Conservation (phyloP, 2,113 vertebrate species). For the Nibea albiflora region DNA sequence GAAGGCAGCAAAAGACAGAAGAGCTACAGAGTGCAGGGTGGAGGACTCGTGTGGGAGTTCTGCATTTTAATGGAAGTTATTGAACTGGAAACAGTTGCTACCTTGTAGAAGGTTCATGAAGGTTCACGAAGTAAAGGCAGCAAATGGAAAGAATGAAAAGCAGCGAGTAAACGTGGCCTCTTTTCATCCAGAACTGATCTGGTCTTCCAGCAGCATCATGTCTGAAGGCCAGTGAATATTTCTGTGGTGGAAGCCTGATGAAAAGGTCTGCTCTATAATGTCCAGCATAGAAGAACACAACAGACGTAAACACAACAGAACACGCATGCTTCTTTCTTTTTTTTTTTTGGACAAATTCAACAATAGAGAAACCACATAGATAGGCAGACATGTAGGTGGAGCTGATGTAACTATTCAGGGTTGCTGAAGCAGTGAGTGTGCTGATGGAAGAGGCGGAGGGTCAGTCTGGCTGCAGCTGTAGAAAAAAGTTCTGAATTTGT, state of each 20-base stretch:
- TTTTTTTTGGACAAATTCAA: background rate
- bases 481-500: background rate
- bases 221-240: background rate
- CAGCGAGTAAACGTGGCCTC: too few relatives aligned
- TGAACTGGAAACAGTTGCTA: background rate
- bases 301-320: background rate
- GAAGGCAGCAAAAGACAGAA: background rate
- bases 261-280: background rate
- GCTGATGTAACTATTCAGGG: background rate
- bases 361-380: background rate
- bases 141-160: background rate
- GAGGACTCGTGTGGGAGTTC: background rate
- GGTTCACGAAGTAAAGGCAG: background rate
- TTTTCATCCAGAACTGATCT: background rate
- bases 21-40: background rate
- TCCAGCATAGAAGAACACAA: background rate
- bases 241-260: background rate
- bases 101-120: background rate
- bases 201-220: background rate
- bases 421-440: background rate
- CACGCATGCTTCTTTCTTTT: too few relatives aligned
- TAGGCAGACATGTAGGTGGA: background rate
- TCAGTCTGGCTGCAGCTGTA: background rate
- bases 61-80: background rate
- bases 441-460: background rate